Base-by-base conservation (phyloP, 2,113 vertebrate species). In the Crocuta crocuta region DNA sequence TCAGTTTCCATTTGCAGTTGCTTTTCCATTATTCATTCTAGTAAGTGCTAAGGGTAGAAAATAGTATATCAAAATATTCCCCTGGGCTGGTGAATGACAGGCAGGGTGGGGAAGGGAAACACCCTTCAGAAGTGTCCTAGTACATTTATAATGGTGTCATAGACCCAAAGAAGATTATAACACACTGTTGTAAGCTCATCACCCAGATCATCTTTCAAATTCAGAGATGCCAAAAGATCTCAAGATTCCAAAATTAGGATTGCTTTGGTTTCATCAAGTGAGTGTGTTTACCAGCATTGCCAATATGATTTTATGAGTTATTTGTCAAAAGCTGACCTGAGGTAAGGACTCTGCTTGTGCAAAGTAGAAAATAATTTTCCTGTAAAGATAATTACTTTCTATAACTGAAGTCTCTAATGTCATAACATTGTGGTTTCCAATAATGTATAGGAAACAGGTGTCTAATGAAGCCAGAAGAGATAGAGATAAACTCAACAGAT, bases 191-290 rank as follows among this genome's bases (percentile, higher is more conserved):
- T 7, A 66, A 73, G 35, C 21, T 94, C 68, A 71, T 21, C 48
- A 87, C 28, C n/a, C 39, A 84, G 58, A 66, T 95, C 85, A 92
- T 83, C 61, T 96, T 96, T 90, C 96, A 89, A 84, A 85, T 63
- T 90, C 45, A 91, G 70, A 95, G 84, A 73, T 94, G 96, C 83
- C 55, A 68, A 87, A 96, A 78, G 39, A 55, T 66, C 85, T 74
- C 26, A 76, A 45, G 80, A 71, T 90, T 98, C 81, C 78, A 85
- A 93, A 94, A 91, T 93, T 92, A 93, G 95, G 28, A 73, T 91
- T 43, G 63, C 50, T 16, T 88, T 68, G 33, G 24, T 81, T 93
- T 88, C 71, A 63, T 71, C 16, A 93, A 97, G 35, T 4, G 50
- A 94, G 21, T 70, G 21, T 71, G 15, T 16, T 90, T 84, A 58